Conservation (phyloP, 2,113 vertebrate genomes). For the Sapajus apella region DNA sequence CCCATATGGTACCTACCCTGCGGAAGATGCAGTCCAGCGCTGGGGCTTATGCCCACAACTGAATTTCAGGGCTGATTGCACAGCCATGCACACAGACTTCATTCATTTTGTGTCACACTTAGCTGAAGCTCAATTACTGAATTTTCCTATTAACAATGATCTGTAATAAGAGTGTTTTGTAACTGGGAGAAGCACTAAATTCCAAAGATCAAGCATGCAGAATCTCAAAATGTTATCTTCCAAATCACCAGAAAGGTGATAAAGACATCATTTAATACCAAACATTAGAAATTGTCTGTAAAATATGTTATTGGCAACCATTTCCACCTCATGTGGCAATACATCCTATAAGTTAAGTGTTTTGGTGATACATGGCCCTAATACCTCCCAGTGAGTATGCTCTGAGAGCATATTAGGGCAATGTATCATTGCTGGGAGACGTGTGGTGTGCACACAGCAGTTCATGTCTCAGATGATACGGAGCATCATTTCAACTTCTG, state of each 20-base stretch:
- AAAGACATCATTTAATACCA: slow-evolving; percentile 34
- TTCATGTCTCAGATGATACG: not conserved
- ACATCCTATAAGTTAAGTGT: not conserved
- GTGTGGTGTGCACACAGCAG: not conserved
- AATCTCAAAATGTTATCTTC: not conserved
- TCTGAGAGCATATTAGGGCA: not conserved
- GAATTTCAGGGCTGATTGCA: not conserved
- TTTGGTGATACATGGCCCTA: slow-evolving; percentile 33
- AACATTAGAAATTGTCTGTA: slow-evolving; percentile 50
- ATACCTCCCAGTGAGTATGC: not conserved
- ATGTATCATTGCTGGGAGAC: not conserved
- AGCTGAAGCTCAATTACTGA: not conserved
- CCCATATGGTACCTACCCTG: not conserved
- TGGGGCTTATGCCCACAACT: not conserved
- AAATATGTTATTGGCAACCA: not conserved
- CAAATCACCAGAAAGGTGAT: not conserved
- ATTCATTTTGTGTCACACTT: not conserved
- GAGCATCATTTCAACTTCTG: not conserved
- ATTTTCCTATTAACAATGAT: not conserved
- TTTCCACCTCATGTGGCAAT: not conserved
- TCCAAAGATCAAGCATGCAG: not conserved
- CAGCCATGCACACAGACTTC: not conserved
- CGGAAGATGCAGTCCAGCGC: not conserved
- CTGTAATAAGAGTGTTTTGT: not conserved
- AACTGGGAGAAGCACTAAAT: not conserved